These are phyloP conservation scores for Mallotus villosus DNA, from an alignment of 2,797 vertebrate species.

Conservation along the genomic window DNA sequence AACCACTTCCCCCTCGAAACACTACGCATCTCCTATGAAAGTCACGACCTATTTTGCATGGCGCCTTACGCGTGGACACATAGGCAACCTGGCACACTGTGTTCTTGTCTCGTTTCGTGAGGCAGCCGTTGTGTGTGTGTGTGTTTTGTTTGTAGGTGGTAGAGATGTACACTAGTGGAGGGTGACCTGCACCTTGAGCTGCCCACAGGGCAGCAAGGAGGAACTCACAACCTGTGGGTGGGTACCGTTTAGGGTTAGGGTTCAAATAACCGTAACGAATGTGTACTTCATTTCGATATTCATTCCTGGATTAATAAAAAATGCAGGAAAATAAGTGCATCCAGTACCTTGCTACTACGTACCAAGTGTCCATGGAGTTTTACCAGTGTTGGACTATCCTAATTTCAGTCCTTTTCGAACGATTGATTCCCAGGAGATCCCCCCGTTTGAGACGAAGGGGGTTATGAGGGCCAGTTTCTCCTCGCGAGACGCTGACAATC, in stretches of 20 bases:
- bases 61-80: too few species aligned
- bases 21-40: neutral
- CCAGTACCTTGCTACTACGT: too few species aligned
- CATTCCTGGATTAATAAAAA: too few species aligned
- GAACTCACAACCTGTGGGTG: conserved; percentile 86
- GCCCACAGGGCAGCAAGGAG: conserved; percentile 87
- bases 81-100: too few species aligned
- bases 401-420: neutral
- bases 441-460: conserved; percentile 90
- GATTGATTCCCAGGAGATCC: conserved; percentile 77
- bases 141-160: conserved; percentile 74
- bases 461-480: conserved; percentile 93
- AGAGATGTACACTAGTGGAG: conserved; percentile 92
- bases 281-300: too few species aligned
- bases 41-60: neutral
- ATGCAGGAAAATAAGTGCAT: too few species aligned
- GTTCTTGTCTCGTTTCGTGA: neutral
- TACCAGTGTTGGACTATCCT: neutral
- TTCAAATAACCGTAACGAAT: too few species aligned
- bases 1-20: neutral
- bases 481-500: conserved; percentile 89
- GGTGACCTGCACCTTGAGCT: conserved; percentile 89
- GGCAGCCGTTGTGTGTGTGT: too few species aligned
- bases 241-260: conserved; percentile 31
- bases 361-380: too few species aligned